These are phyloP conservation scores for Lithophane semibrunnea DNA, from an alignment of 2,888 invertebrate genomes.

Conservation along the genomic window DNA sequence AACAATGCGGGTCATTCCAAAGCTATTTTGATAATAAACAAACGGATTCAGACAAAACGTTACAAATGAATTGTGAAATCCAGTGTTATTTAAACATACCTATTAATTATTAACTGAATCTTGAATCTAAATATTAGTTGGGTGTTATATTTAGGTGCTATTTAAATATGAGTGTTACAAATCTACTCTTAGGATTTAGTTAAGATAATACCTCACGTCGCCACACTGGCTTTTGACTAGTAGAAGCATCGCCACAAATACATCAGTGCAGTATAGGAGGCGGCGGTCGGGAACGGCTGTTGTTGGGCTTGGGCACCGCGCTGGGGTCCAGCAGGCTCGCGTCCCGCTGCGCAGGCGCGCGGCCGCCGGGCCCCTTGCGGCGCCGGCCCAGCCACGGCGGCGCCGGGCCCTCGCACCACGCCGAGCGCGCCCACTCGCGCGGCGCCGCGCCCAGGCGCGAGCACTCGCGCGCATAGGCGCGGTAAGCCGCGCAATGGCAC, in stretches of 20 bases:
- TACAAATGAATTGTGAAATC: slow-evolving; percentile 34
- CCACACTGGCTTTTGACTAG: slow-evolving; percentile 89
- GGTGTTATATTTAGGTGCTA: neutral
- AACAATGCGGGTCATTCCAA: slow-evolving; percentile 36
- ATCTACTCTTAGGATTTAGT: neutral
- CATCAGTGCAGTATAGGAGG: slow-evolving; percentile 85
- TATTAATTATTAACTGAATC: slow-evolving; percentile 15
- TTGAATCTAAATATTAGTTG: slow-evolving; percentile 14
- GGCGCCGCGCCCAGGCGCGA: slow-evolving; percentile 93
- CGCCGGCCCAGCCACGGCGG: slow-evolving; percentile 83
- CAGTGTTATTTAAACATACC: slow-evolving; percentile 21
- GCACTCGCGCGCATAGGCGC: slow-evolving; percentile 97
- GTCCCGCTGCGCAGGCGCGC: slow-evolving; percentile 63
- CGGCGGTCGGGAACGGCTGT: slow-evolving; percentile 83
- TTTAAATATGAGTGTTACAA: slow-evolving; percentile 3
- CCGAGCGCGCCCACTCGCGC: slow-evolving; percentile 93
- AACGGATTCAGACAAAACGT: slow-evolving; percentile 34
- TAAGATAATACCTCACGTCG: slow-evolving; percentile 80
- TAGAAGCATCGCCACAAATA: slow-evolving; percentile 76
- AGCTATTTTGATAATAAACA: slow-evolving; percentile 55
- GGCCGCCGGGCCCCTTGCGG: slow-evolving; percentile 69
- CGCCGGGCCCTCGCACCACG: slow-evolving; percentile 91
- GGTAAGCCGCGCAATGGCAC: slow-evolving; percentile 97
- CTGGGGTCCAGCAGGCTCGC: slow-evolving; percentile 75
- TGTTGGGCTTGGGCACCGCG: slow-evolving; percentile 79